Evolutionary conservation across 2,113 vertebrate species (phyloP).

Genomic region (Cryptoleucopteryx plumbea): DNA sequence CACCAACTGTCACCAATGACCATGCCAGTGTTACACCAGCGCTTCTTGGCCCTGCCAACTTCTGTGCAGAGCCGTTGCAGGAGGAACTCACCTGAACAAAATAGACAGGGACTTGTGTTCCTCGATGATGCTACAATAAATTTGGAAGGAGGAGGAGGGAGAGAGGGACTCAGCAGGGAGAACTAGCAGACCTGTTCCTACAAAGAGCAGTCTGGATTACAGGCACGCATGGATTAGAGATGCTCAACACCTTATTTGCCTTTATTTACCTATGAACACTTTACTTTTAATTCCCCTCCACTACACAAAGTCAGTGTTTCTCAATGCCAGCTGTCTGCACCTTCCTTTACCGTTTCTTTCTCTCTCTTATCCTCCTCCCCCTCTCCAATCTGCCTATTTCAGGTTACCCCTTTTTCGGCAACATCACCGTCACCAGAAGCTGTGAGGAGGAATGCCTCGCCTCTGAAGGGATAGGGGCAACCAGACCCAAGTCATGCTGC

Average conservation of each 20-base stretch:
- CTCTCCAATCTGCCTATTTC: neutral
- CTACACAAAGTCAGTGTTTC: neutral
- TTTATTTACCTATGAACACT: neutral
- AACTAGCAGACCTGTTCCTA: neutral
- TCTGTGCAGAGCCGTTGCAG: neutral
- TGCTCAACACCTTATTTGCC: neutral
- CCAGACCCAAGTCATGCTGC: conserved; percentile 11
- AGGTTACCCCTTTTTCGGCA: conserved; percentile 54
- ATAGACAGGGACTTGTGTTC: neutral
- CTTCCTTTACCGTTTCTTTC: neutral
- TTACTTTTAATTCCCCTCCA: neutral
- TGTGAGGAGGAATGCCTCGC: neutral
- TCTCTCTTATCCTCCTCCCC: neutral
- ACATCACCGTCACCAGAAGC: conserved; percentile 13
- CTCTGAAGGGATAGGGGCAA: fast-evolving
- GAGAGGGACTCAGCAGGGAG: neutral
- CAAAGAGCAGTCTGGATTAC: fast-evolving
- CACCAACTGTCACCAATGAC: neutral
- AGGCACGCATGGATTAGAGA: neutral
- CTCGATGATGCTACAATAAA: neutral
- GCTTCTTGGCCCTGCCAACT: neutral
- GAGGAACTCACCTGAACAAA: neutral
- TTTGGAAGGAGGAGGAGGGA: neutral
- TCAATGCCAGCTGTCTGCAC: neutral
- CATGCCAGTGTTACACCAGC: too few relatives aligned